A percentile compares a stretch with the other conserved stretches of the same genome.
phyloP scores from a whole-genome alignment of 1,140 invertebrate genomes.

The Venustaconcha ellipsiformis region DNA sequence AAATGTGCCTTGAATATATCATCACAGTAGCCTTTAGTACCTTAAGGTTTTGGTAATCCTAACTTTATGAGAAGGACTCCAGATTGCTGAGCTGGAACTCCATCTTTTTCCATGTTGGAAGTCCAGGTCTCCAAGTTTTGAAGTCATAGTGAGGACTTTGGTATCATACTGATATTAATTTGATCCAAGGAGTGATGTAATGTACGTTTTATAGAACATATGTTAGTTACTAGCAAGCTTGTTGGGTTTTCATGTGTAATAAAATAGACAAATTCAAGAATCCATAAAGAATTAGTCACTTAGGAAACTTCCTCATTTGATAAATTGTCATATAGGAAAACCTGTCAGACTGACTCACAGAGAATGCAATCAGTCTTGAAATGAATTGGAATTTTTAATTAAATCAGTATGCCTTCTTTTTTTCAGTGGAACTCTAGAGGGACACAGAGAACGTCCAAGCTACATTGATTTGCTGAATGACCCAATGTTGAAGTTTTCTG shows the following conservation, averaged over 20 bases:
- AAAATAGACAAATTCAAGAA: not conserved
- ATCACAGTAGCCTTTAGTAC: too few species aligned
- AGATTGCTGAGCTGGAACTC: too few species aligned
- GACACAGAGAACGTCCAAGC: constrained; percentile 84
- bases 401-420: not conserved
- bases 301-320: too few species aligned
- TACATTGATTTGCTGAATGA: constrained; percentile 89
- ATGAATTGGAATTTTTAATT: constrained; percentile 1
- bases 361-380: not conserved
- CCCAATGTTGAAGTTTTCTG: constrained; percentile 92
- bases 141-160: too few species aligned
- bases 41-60: too few species aligned
- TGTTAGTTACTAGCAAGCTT: not conserved
- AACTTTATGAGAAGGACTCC: too few species aligned
- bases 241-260: not conserved
- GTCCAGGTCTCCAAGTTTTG: too few species aligned
- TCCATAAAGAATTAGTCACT: not conserved
- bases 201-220: too few species aligned
- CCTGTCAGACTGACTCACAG: not conserved
- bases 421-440: constrained; percentile 92
- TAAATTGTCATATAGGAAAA: not conserved
- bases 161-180: too few species aligned
- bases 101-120: too few species aligned
- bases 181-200: too few species aligned
- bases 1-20: too few species aligned